A percentile compares a stretch with the other conserved stretches of the same genome.
phyloP scores from a whole-genome alignment of 2,797 vertebrate genomes.

The Acipenser transmontanus region DNA sequence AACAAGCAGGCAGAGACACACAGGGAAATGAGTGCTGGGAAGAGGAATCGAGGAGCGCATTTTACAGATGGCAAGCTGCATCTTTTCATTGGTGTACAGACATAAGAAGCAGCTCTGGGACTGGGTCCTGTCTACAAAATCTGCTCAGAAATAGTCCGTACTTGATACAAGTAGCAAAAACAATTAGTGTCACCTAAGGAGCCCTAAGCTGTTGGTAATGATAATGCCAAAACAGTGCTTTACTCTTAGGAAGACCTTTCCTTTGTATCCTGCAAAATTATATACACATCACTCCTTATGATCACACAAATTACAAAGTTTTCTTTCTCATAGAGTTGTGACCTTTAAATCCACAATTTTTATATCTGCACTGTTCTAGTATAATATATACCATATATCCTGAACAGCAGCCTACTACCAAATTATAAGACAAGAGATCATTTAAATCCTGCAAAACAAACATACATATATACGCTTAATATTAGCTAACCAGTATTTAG shows the following conservation, averaged over 20 bases:
- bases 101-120: conserved; percentile 64
- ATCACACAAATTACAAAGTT: conserved; percentile 40
- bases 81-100: conserved; percentile 64
- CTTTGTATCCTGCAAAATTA: conserved; percentile 24
- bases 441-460: too few relatives aligned
- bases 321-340: conserved; percentile 12
- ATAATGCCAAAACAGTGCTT: conserved; percentile 44
- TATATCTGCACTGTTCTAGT: too few relatives aligned
- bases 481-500: too few relatives aligned
- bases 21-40: conserved; percentile 30
- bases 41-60: conserved; percentile 42
- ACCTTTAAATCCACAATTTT: too few relatives aligned
- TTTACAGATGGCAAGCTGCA: conserved; percentile 60
- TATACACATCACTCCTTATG: conserved; percentile 42
- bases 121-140: conserved; percentile 63
- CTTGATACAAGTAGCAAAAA: conserved; percentile 73
- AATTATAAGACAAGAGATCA: too few relatives aligned
- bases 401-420: too few relatives aligned
- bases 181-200: conserved; percentile 71
- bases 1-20: conserved; percentile 13
- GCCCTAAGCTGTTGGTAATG: conserved; percentile 48
- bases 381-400: too few relatives aligned
- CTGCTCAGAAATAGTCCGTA: conserved; percentile 62
- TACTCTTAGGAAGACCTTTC: conserved; percentile 53
- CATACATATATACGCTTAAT: too few relatives aligned